Evolutionary conservation across 1,140 invertebrate species (phyloP).

Genomic region (Penaeus chinensis): DNA sequence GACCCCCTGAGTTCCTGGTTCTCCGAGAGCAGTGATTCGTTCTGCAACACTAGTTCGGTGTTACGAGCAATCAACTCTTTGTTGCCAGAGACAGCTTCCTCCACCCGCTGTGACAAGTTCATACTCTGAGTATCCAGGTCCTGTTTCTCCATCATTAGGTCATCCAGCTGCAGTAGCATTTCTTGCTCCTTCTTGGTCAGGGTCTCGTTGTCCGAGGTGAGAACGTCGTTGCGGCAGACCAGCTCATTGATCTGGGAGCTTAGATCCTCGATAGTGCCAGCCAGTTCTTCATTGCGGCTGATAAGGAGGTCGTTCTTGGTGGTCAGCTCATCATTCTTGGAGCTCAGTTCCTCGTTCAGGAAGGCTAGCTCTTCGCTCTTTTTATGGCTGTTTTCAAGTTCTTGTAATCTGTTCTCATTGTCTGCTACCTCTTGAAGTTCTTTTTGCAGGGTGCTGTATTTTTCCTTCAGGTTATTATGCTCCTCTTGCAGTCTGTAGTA

Average conservation of each 20-base stretch:
- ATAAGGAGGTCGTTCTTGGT: conserved; percentile 36
- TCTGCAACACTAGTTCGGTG: conserved; percentile 21
- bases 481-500: too few relatives aligned
- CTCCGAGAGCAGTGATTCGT: conserved; percentile 12
- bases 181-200: conserved; percentile 16
- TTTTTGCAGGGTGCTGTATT: too few relatives aligned
- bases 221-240: conserved; percentile 18
- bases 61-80: conserved; percentile 17
- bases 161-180: neutral
- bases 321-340: conserved; percentile 33
- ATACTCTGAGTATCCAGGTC: conserved; percentile 3
- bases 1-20: neutral
- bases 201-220: conserved; percentile 22
- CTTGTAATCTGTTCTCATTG: neutral
- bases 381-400: conserved; percentile 18
- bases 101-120: neutral
- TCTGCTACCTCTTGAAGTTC: conserved; percentile 10
- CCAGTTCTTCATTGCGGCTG: conserved; percentile 19
- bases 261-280: neutral
- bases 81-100: conserved; percentile 30
- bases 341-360: conserved; percentile 38
- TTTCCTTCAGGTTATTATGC: too few relatives aligned
- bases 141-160: neutral
- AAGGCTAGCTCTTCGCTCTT: conserved; percentile 15
- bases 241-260: conserved; percentile 18